Evolutionary conservation across 2,888 invertebrate species (phyloP).

Genomic region (Noctua comes): DNA sequence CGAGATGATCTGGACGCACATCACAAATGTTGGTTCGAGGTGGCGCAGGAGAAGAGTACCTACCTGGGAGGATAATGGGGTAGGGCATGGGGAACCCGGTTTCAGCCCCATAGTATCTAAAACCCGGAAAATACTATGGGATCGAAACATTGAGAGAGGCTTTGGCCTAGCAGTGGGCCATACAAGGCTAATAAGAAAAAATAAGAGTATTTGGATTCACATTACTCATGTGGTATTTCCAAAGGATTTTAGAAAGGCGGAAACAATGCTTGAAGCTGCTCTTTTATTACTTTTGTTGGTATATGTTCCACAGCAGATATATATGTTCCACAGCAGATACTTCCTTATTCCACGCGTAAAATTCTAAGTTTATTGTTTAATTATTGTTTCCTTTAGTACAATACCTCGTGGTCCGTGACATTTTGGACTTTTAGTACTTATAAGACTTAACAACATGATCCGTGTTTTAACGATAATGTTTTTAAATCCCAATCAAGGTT

Average conservation of each 20-base stretch:
- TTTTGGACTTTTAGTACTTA: constrained; percentile 61
- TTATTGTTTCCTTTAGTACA: constrained; percentile 27
- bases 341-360: constrained; percentile 17
- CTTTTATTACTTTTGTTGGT: constrained; percentile 22
- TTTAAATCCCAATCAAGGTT: constrained; percentile 71
- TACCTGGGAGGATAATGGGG: no score
- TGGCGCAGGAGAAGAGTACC: no score
- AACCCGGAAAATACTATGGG: no score
- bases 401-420: constrained; percentile 66
- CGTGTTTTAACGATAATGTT: constrained; percentile 67
- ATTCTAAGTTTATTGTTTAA: constrained; percentile 36
- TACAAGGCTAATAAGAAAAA: no score
- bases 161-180: no score
- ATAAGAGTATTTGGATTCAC: background rate
- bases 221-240: background rate
- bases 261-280: background rate
- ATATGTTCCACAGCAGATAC: background rate
- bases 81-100: no score
- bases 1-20: no score
- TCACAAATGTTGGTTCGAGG: no score
- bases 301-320: background rate
- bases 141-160: no score
- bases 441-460: constrained; percentile 48
- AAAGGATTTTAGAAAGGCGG: constrained; percentile 37
- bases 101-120: no score